These are phyloP conservation scores for Thripadectes ignobilis DNA, from an alignment of 2,797 vertebrate species.

Conservation along the genomic window DNA sequence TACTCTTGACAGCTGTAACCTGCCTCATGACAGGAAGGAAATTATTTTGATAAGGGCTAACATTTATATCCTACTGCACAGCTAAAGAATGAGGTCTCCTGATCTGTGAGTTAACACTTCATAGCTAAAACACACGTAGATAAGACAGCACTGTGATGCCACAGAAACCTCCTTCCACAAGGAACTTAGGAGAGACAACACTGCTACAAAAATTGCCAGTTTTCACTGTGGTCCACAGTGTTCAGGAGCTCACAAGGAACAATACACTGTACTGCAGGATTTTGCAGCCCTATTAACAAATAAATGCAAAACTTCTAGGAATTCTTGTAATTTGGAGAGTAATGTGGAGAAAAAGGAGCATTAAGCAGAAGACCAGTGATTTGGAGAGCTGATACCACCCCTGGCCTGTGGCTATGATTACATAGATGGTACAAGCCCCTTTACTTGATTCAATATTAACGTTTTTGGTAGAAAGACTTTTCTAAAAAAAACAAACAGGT, in stretches of 20 bases:
- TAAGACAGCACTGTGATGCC: rapidly evolving
- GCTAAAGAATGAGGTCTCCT: background rate
- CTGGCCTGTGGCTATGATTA: background rate
- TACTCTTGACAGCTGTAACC: background rate
- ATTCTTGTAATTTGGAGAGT: background rate
- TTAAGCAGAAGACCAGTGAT: background rate
- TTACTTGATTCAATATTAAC: background rate
- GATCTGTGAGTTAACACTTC: background rate
- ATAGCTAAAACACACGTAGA: background rate
- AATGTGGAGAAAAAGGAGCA: background rate
- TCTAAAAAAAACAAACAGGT: background rate
- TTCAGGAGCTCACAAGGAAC: background rate
- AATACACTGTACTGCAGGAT: background rate
- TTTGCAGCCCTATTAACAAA: background rate
- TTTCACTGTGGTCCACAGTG: rapidly evolving
- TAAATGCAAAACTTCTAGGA: background rate
- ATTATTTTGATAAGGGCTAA: background rate
- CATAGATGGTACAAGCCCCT: background rate
- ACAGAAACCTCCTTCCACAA: background rate
- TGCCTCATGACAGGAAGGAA: rapidly evolving
- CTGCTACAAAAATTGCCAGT: background rate
- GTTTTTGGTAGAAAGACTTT: background rate
- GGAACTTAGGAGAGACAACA: background rate
- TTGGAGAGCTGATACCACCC: background rate
- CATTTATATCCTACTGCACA: background rate